These are phyloP conservation scores for Centropus bengalensis DNA, from an alignment of 2,113 vertebrate species.

Conservation along the genomic window DNA sequence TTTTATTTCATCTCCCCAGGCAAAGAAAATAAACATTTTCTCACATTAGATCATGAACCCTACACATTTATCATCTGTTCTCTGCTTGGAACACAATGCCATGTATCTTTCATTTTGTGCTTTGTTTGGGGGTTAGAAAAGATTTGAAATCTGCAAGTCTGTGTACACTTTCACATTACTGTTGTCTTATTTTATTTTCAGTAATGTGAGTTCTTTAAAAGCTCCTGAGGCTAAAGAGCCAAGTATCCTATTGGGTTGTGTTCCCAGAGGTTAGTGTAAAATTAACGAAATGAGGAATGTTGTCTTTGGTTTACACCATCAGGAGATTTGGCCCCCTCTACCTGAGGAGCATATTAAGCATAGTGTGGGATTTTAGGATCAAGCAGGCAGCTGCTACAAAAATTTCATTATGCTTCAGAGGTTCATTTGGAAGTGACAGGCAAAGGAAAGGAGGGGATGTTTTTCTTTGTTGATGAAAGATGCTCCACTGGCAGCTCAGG, in stretches of 20 bases:
- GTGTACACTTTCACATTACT: not conserved
- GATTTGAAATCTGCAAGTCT: not conserved
- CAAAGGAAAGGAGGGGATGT: accelerated
- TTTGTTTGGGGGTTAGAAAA: not conserved
- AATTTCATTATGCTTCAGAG: not conserved
- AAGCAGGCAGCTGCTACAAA: not conserved
- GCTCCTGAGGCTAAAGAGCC: not conserved
- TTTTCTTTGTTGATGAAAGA: not conserved
- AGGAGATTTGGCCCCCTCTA: not conserved
- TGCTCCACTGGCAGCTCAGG: not conserved
- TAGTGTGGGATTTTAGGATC: not conserved
- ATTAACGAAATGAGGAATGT: not conserved
- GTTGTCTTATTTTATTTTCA: conserved; percentile 3
- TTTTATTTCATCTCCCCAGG: not conserved
- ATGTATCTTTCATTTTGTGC: not conserved
- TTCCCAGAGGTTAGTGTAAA: not conserved
- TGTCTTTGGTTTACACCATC: not conserved
- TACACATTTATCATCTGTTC: not conserved
- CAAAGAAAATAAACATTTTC: conserved; percentile 33
- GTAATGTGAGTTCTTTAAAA: not conserved
- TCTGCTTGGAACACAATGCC: not conserved
- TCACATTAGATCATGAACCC: not conserved
- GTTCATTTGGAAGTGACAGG: not conserved
- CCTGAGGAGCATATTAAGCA: accelerated
- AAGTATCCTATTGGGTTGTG: not conserved